Percentiles rank a stretch among this genome's conserved stretches.
Conservation (phyloP, 1,140 invertebrate species). For the Temnothorax longispinosus region DNA sequence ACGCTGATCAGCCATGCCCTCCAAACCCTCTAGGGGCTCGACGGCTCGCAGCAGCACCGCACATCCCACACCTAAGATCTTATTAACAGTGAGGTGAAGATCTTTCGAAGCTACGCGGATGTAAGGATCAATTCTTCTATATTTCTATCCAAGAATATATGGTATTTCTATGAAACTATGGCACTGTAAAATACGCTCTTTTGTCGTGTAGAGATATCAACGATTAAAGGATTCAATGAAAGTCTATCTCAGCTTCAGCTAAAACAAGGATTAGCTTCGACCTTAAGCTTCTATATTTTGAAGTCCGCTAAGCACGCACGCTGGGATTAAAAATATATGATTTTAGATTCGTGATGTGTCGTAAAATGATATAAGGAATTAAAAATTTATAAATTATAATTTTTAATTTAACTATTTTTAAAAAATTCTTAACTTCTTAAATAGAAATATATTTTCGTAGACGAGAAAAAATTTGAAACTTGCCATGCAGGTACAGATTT, state of each 20-base stretch:
- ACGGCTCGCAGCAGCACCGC: slow-evolving; percentile 91
- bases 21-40: slow-evolving; percentile 89
- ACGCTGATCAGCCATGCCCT: slow-evolving; percentile 86
- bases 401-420: background rate
- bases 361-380: background rate
- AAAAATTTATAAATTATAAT: background rate
- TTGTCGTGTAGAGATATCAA: background rate
- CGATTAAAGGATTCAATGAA: background rate
- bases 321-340: background rate
- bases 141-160: background rate
- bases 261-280: background rate
- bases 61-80: slow-evolving; percentile 86
- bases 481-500: background rate
- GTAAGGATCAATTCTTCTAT: slow-evolving; percentile 21
- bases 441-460: no score
- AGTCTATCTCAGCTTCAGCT: no score
- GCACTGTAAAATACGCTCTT: background rate
- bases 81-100: slow-evolving; percentile 41
- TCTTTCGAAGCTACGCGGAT: background rate
- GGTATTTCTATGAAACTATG: background rate
- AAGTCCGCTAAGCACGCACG: background rate
- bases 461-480: no score
- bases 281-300: background rate
- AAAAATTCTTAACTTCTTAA: no score
- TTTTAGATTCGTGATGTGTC: background rate